Percentiles rank a stretch among this genome's conserved stretches.
Conservation (phyloP, 1,140 invertebrate genomes). For the Apis florea region DNA sequence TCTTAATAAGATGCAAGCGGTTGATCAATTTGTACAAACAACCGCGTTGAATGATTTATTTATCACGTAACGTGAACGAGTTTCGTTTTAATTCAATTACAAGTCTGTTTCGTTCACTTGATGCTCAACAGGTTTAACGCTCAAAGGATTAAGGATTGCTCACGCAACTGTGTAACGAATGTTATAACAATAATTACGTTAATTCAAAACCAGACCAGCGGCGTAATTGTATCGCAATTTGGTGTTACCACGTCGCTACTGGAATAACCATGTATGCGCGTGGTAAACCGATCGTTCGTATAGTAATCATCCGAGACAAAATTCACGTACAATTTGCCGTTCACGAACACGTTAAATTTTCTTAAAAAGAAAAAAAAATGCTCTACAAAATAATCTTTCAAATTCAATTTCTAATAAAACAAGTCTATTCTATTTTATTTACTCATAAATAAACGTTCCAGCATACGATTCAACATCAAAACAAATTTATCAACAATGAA, state of each 20-base stretch:
- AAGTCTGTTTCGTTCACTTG: background rate
- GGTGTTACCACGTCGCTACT: background rate
- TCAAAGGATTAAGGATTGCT: background rate
- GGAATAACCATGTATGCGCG: background rate
- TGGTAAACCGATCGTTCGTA: background rate
- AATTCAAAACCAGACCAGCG: background rate
- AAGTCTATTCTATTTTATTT: too few species aligned
- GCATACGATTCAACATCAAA: too few species aligned
- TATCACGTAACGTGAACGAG: background rate
- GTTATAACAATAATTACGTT: background rate
- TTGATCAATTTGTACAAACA: background rate
- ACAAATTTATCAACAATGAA: too few species aligned
- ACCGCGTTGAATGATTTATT: background rate
- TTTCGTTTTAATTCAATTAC: background rate
- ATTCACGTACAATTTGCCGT: too few species aligned
- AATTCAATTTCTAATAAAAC: too few species aligned
- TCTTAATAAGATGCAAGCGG: background rate
- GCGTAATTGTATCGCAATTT: conserved; percentile 1
- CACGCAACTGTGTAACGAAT: background rate
- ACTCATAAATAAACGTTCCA: too few species aligned
- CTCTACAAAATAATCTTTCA: too few species aligned
- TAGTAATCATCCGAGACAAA: too few species aligned
- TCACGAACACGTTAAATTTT: too few species aligned
- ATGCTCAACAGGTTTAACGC: background rate
- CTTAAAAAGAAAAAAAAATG: too few species aligned